Evolutionary conservation across 23 tunicate species (phyloP).

Genomic region (Aplidium turbinatum): DNA sequence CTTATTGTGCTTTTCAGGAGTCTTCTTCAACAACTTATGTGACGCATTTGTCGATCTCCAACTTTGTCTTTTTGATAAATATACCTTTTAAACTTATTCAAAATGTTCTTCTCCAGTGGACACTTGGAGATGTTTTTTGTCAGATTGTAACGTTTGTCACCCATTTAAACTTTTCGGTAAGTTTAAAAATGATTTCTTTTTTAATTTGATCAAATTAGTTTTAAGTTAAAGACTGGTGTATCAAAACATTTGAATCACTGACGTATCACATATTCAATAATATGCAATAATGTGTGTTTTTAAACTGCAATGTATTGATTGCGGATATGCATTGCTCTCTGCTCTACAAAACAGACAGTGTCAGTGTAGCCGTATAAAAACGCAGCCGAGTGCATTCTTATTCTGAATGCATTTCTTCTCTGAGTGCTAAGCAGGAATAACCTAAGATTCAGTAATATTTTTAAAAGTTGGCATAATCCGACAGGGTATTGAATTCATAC

Average conservation of each 20-base stretch:
- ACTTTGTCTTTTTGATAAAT: slow-evolving; percentile 17
- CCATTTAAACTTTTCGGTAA: slow-evolving; percentile 25
- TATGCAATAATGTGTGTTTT: background rate
- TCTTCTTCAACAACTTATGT: slow-evolving; percentile 8
- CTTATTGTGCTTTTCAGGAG: slow-evolving; percentile 4
- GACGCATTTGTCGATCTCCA: slow-evolving; percentile 14
- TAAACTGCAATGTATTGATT: background rate
- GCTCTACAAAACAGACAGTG: too few species aligned
- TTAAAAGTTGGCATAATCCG: too few species aligned
- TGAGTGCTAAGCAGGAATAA: too few species aligned
- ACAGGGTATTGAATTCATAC: too few species aligned
- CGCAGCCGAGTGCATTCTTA: too few species aligned
- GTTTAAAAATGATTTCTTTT: background rate
- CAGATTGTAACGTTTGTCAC: slow-evolving; percentile 13
- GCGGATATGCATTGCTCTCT: too few species aligned
- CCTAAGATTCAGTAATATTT: too few species aligned
- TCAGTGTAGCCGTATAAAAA: too few species aligned
- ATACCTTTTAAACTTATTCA: slow-evolving; percentile 19
- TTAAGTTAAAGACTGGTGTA: too few species aligned
- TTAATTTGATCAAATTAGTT: too few species aligned
- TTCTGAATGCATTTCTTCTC: too few species aligned
- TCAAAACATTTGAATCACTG: too few species aligned
- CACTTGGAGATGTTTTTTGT: slow-evolving; percentile 6
- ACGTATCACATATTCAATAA: background rate
- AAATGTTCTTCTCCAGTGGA: slow-evolving; percentile 18